Evolutionary conservation across 2,888 invertebrate species (phyloP).

Genomic region (Lumbricus terrestris): DNA sequence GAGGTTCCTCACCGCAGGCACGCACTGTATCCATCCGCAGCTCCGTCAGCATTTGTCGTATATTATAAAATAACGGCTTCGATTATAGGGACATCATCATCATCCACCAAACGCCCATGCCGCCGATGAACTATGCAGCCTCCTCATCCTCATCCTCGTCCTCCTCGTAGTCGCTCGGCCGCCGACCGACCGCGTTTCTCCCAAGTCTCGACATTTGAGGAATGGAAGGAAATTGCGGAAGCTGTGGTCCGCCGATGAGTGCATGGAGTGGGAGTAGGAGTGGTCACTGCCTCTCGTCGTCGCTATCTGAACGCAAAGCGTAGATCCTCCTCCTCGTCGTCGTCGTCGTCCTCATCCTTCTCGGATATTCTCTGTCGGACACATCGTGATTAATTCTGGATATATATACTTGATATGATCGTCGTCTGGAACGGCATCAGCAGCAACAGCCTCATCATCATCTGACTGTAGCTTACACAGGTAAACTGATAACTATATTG

Average conservation of each 20-base stretch:
- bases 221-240: not conserved
- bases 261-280: no score
- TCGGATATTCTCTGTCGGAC: not conserved
- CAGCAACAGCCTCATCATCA: not conserved
- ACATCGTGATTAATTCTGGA: not conserved
- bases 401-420: no score
- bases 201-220: not conserved
- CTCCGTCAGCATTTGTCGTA: not conserved
- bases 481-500: not conserved
- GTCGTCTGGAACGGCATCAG: not conserved
- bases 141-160: no score
- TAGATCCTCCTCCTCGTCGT: no score
- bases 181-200: not conserved
- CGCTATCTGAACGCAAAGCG: not conserved
- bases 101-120: no score
- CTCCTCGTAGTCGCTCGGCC: not conserved
- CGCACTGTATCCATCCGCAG: not conserved
- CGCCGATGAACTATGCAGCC: constrained; percentile 3
- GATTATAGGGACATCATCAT: constrained; percentile 3
- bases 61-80: not conserved
- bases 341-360: no score
- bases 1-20: not conserved
- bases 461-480: not conserved
- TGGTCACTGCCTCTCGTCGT: not conserved
- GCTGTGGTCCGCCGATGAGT: not conserved